Base-by-base conservation (phyloP, 2,113 vertebrate genomes). In the Pterocles orientalis region DNA sequence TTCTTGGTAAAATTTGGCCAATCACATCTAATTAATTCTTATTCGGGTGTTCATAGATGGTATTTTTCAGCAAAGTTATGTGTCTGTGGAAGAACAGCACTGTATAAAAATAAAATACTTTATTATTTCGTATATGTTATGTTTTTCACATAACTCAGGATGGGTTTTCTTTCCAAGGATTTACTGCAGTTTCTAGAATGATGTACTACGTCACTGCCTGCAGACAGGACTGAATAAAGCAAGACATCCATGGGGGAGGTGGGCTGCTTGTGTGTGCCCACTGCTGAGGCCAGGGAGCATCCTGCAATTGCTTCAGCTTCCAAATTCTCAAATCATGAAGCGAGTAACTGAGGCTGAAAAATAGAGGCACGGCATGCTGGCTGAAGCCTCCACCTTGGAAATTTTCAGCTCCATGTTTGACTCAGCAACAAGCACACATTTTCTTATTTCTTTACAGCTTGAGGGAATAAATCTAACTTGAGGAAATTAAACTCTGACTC, bases 401-500 rank as follows among this genome's bases (percentile, higher is more conserved):
- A 86, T 64, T 82, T 83, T 65, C 51, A 64, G 34, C 78, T 93
- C 81, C 1, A 0, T 50, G 45, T 73, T 77, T 88, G 70, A 88
- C 69, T 78, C 86, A 71, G 86, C 50, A 68, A 82, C 84, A 91
- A 93, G 64, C 54, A 54, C 11, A n/a, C 8, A 3, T 57, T 92
- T 88, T 91, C 62, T 57, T 85, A 68, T 71, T 91, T 81, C 70
- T 76, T 94, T 93, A 86, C 61, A 54, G 56, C 78, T 88, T 86
- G 60, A 84, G 88, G 95, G 76, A 95, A 94, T 94, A 96, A 95
- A 79, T 94, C 87, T 78, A 71, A 57, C 76, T 66, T 31, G 10
- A 78, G 81, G 86, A 97, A 97, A 95, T 91, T 91, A 96, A 90
- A 92, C 65, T 80, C 53, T 94, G 78, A 85, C 69, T 96, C 50